Percentiles rank a stretch among this genome's conserved stretches.
phyloP scores from a whole-genome alignment of 2,797 vertebrate genomes.

The Liasis olivaceus region DNA sequence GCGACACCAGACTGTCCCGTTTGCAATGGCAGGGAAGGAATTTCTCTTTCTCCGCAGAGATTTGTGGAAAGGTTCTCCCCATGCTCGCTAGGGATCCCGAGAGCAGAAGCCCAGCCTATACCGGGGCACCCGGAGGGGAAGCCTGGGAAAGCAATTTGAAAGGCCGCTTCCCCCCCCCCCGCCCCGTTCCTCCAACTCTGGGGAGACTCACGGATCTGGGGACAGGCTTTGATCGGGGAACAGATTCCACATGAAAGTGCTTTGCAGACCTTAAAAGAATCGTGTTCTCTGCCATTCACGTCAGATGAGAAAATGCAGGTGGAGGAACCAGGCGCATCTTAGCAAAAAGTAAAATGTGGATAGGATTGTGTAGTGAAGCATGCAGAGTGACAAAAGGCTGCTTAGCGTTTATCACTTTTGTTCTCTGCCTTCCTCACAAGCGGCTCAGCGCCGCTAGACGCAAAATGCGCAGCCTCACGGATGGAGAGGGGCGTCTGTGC shows the following conservation, averaged over 20 bases:
- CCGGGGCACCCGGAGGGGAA: background rate
- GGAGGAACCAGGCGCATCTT: background rate
- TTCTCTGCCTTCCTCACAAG: background rate
- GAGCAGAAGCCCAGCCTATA: background rate
- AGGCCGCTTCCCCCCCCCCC: background rate
- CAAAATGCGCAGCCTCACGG: background rate
- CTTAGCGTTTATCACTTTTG: background rate
- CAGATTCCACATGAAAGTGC: background rate
- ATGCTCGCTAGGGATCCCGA: background rate
- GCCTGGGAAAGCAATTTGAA: background rate
- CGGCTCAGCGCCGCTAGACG: background rate
- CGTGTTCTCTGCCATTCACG: no score
- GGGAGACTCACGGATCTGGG: background rate
- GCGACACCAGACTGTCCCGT: background rate
- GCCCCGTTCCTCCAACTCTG: no score
- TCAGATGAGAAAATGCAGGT: background rate
- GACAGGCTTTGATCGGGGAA: no score
- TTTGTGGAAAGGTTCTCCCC: no score
- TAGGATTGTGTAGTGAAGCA: no score
- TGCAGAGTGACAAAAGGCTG: background rate
- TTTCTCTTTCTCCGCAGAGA: background rate
- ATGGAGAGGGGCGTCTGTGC: background rate
- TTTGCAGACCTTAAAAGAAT: background rate
- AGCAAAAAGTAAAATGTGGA: background rate
- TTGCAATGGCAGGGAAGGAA: background rate